Base-by-base conservation (phyloP, 2,113 vertebrate species). In the Mandrillus leucophaeus region DNA sequence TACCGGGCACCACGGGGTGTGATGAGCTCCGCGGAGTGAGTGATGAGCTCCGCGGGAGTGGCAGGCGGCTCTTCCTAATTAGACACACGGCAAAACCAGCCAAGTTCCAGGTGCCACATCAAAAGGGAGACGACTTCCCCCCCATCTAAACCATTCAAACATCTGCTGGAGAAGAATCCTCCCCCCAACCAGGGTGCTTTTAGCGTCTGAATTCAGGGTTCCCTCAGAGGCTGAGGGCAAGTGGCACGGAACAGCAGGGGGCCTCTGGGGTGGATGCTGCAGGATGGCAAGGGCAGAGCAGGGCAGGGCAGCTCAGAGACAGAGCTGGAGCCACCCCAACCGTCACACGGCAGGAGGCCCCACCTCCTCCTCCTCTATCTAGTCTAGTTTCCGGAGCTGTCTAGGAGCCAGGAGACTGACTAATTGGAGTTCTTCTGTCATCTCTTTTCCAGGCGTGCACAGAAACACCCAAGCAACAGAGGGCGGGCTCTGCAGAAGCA, bases 391-490 rank as follows among this genome's bases (percentile, higher is more conserved):
- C 82, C 22, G 61, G 89, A 95, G 86, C 57, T 95, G 45, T 93
- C 87, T 16, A 95, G 83, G 95, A 82, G 89, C 66, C 88, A 93
- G 88, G n/a, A 94, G 93, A 79, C 80, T 78, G 76, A 95, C 32
- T 96, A 86, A 96, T n/a, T 43, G 75, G 95, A 68, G n/a, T 66
- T 83, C 93, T 68, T 78, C 43, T 61, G 64, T 73, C 89, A 66
- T 84, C 82, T 68, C 81, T 43, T 94, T 88, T 82, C 79, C 61
- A 95, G 87, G 90, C 7, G 0, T 72, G 83, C 78, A 72, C 11
- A 93, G 85, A 85, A 94, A 96, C 79, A 90, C 79, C 55, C 86
- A 57, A 70, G 89, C 48, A 78, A 25, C 32, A 14, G 68, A 76
- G 83, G 27, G n/a, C 22, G 75, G 55, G 68, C 43, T 82, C 87